phyloP scores from a whole-genome alignment of 2,113 vertebrate genomes.

The Sterrhoptilus dennistouni region DNA sequence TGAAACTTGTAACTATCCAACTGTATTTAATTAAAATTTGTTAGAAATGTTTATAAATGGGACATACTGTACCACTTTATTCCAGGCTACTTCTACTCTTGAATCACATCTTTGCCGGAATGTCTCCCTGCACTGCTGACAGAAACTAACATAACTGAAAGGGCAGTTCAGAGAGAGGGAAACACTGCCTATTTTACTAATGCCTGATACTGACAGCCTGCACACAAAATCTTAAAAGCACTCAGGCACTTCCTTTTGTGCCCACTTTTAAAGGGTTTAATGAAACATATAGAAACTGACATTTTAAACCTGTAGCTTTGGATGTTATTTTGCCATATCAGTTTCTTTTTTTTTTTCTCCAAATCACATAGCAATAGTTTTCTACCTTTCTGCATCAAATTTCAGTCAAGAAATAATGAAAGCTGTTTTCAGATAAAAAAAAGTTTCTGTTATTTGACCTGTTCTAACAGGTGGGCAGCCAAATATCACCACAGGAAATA shows the following conservation, averaged over 20 bases:
- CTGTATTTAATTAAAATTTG: background rate
- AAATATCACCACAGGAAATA: background rate
- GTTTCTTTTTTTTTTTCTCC: background rate
- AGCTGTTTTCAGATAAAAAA: background rate
- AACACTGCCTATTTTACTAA: constrained; percentile 66
- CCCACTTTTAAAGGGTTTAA: constrained; percentile 58
- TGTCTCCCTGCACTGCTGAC: background rate
- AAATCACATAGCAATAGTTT: constrained; percentile 1
- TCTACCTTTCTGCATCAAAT: constrained; percentile 13
- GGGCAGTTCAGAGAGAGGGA: constrained; percentile 57
- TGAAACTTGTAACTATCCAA: background rate
- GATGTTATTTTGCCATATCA: constrained; percentile 10
- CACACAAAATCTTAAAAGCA: constrained; percentile 66
- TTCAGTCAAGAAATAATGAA: constrained; percentile 17
- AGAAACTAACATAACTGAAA: constrained; percentile 47
- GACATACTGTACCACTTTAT: background rate
- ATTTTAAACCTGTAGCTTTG: constrained; percentile 39
- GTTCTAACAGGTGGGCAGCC: background rate
- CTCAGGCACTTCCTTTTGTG: constrained; percentile 28
- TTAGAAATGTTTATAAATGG: background rate
- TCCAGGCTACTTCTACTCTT: background rate
- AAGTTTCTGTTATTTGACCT: background rate
- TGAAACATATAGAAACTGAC: constrained; percentile 53
- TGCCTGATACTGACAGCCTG: constrained; percentile 61
- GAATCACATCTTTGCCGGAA: background rate